These are phyloP conservation scores for Phalloptychus januarius DNA, from an alignment of 2,797 vertebrate genomes.

Conservation along the genomic window DNA sequence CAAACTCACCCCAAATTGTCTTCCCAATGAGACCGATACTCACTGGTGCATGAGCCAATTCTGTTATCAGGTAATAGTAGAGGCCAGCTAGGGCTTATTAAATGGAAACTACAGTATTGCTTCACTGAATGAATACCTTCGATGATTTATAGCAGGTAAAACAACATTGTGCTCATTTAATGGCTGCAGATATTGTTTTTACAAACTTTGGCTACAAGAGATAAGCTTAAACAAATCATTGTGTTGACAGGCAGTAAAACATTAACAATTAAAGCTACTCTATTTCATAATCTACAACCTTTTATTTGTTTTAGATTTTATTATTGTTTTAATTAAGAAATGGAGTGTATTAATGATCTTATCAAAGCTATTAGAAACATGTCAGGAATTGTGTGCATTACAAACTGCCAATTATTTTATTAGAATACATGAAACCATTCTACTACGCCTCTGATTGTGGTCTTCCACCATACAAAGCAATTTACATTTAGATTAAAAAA, in stretches of 20 bases:
- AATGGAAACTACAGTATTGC: constrained; percentile 41
- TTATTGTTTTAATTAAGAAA: constrained; percentile 8
- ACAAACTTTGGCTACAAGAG: background rate
- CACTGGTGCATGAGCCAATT: constrained; percentile 11
- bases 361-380: background rate
- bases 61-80: background rate
- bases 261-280: constrained; percentile 17
- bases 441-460: background rate
- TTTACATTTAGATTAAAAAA: background rate
- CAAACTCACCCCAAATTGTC: background rate
- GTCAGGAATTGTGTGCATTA: constrained; percentile 17
- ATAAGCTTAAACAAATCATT: constrained; percentile 17
- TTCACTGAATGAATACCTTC: constrained; percentile 39
- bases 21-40: background rate
- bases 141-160: constrained; percentile 31
- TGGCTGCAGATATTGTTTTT: background rate
- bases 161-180: constrained; percentile 17
- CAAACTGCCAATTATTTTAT: background rate
- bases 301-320: background rate
- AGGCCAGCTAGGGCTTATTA: constrained; percentile 9
- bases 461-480: background rate
- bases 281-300: background rate
- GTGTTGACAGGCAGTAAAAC: constrained; percentile 47
- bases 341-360: background rate
- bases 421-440: background rate